Percentiles rank a stretch among this genome's conserved stretches.
phyloP scores from a whole-genome alignment of 2,888 invertebrate genomes.

The Amphimallon solstitiale region DNA sequence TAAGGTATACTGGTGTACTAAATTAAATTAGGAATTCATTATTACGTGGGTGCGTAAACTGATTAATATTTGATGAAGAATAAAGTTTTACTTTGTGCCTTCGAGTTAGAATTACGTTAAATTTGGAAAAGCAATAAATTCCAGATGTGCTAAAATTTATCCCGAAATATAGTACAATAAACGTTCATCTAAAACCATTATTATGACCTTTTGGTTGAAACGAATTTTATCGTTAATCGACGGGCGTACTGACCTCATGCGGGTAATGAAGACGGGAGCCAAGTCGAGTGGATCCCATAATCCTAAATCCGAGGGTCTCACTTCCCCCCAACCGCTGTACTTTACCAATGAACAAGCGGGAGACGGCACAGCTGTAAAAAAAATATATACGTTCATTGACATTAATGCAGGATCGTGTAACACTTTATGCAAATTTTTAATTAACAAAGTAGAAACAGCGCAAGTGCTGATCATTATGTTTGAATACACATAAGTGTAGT shows the following conservation, averaged over 20 bases:
- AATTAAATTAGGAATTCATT: too few species aligned
- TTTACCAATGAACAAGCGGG: slow-evolving; percentile 64
- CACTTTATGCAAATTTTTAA: slow-evolving; percentile 32
- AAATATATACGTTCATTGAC: slow-evolving; percentile 43
- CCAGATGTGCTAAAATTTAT: slow-evolving; percentile 1
- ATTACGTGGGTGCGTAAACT: too few species aligned
- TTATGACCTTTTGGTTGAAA: not conserved
- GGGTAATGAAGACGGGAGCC: slow-evolving; percentile 64
- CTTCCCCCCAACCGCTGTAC: slow-evolving; percentile 64
- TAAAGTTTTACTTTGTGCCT: not conserved
- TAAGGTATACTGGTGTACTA: too few species aligned
- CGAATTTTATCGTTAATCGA: slow-evolving; percentile 24
- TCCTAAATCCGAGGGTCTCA: slow-evolving; percentile 62
- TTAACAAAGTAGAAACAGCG: slow-evolving; percentile 16
- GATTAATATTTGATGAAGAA: too few species aligned
- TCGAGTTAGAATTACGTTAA: not conserved
- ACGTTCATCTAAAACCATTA: slow-evolving; percentile 2
- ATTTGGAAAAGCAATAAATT: slow-evolving; percentile 2
- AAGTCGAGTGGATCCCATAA: slow-evolving; percentile 64
- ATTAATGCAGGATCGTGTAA: slow-evolving; percentile 51
- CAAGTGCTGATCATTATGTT: slow-evolving; percentile 26
- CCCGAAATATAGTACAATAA: not conserved
- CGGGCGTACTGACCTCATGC: slow-evolving; percentile 63
- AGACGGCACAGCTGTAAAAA: slow-evolving; percentile 63
- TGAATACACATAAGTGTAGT: slow-evolving; percentile 1